A percentile compares a stretch with the other conserved stretches of the same genome.
Conservation (phyloP, 2,113 vertebrate genomes). For the Siphamia tubifer region DNA sequence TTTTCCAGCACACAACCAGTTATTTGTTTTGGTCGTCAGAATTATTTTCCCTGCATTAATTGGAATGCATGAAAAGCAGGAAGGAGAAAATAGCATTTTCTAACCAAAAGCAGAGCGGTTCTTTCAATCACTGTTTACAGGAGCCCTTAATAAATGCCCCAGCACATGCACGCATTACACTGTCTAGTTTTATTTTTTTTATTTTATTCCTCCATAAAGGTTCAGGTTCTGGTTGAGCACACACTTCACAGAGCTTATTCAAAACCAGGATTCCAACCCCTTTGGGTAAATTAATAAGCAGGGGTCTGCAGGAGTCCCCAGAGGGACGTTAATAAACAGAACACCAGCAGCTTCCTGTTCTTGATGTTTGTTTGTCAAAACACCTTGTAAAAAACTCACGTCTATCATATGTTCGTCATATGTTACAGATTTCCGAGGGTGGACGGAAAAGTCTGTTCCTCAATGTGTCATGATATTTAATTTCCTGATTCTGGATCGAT, state of each 20-base stretch:
- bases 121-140: conserved; percentile 32
- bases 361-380: conserved; percentile 17
- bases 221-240: conserved; percentile 27
- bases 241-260: conserved; percentile 33
- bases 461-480: no score
- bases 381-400: background rate
- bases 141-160: conserved; percentile 9
- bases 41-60: background rate
- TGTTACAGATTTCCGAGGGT: conserved; percentile 6
- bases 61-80: conserved; percentile 31
- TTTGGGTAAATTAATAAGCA: conserved; percentile 42
- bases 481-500: no score
- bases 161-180: conserved; percentile 56
- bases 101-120: conserved; percentile 30
- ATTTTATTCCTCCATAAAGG: no score
- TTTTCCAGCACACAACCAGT: background rate
- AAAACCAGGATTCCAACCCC: conserved; percentile 6
- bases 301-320: conserved; percentile 58
- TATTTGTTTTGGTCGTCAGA: background rate
- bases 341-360: conserved; percentile 31
- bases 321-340: conserved; percentile 54
- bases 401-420: background rate
- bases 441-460: no score
- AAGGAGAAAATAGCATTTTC: conserved; percentile 7
- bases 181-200: background rate